These are phyloP conservation scores for Tetanocera ferruginea DNA, from an alignment of 2,888 invertebrate genomes.

Conservation along the genomic window DNA sequence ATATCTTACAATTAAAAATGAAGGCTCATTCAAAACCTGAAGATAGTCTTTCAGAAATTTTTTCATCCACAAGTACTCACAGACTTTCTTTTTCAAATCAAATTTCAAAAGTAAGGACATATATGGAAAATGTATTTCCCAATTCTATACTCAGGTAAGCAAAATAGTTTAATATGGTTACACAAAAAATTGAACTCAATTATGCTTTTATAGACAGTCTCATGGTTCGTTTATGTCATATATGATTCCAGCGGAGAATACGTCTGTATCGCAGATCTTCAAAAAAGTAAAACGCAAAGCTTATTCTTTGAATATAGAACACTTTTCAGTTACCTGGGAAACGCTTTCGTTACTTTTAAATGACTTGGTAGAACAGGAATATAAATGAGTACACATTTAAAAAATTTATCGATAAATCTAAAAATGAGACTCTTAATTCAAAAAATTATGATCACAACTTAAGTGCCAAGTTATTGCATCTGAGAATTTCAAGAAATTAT, in stretches of 20 bases:
- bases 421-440: no score
- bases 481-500: no score
- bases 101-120: conserved; percentile 49
- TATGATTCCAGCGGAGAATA: conserved; percentile 40
- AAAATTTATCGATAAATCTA: no score
- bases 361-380: not conserved
- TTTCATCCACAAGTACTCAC: not conserved
- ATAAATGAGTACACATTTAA: not conserved
- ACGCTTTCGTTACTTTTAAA: conserved; percentile 33
- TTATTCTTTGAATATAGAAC: conserved; percentile 54
- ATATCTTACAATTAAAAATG: not conserved
- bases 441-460: no score
- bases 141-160: conserved; percentile 46
- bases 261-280: conserved; percentile 50
- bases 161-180: not conserved
- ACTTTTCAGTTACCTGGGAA: conserved; percentile 53
- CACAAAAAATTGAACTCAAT: not conserved
- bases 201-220: conserved; percentile 36
- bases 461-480: no score
- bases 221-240: conserved; percentile 44
- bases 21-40: not conserved
- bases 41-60: not conserved
- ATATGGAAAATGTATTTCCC: conserved; percentile 53
- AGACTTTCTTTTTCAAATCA: conserved; percentile 33
- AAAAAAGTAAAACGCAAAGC: conserved; percentile 49